Evolutionary conservation across 1,140 invertebrate species (phyloP), one percentile per base, ranked within the genome.

Genomic region (Drosophila obscura): DNA sequence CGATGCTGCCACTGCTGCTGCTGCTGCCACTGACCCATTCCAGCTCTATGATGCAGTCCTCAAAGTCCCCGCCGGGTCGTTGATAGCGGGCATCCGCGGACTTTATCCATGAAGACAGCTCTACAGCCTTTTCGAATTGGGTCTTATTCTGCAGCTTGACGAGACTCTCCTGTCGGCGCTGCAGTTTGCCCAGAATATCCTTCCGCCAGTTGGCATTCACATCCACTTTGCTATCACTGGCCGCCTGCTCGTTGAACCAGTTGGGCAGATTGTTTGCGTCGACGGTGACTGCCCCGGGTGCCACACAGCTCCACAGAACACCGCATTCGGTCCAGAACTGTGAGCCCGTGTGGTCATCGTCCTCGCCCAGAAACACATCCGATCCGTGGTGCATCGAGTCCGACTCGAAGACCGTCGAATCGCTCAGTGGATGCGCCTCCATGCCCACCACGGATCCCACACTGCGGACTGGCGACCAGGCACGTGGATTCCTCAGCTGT

Each of bases 51-150:
- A 95, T 93, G 88, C 96, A 96, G 77, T 97, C 96, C 61, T 96
- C 94, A 91, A 94, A 95, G 4, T 92, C 92, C 43, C 92, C 93
- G 73, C 92, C 94, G 26, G 93, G 92, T 87, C 94, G 93, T 50
- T 96, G 93, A 72, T 94, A 94, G 78, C 95, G 94, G 5, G 95
- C 95, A 83, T 96, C 95, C 22, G 95, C 95, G 69, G 94, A 95
- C 82, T 97, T 96, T 0, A 96, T 94, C 96, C 96, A 97, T 0
- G 96, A 96, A 22, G 95, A 95, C 79, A 95, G 95, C 93, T 97
- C 96, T 46, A 97, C 93, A 13, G 96, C 96, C 81, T 94, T 93
- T 89, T 95, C 95, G 92, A 94, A 96, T 45, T 93, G 92, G 15
- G 93, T 92, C 24, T 67, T 53, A 57, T 94, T 92, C 79, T 95